Conservation (phyloP, 2,888 invertebrate genomes). For the Trachelus stipa region DNA sequence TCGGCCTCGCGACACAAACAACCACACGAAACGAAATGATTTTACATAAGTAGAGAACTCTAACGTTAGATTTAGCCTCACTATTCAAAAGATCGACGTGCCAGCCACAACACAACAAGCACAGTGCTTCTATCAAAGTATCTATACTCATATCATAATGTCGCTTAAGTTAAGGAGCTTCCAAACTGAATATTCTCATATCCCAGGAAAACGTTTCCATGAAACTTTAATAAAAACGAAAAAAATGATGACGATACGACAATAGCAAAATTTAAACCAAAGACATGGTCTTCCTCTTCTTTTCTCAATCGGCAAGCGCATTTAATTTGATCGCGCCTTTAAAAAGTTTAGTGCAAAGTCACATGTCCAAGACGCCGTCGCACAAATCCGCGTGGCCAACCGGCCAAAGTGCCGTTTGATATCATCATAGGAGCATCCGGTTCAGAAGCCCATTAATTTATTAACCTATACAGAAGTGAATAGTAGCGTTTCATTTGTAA, state of each 20-base stretch:
- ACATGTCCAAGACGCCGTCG: neutral
- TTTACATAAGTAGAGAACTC: slow-evolving; percentile 15
- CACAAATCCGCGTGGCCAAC: neutral
- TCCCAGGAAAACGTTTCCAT: neutral
- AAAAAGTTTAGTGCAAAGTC: neutral
- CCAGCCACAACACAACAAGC: slow-evolving; percentile 49
- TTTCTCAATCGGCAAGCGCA: neutral
- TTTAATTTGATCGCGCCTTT: neutral
- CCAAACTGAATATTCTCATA: slow-evolving; percentile 39
- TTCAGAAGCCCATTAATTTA: slow-evolving; percentile 60
- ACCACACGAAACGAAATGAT: slow-evolving; percentile 34
- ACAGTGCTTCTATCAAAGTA: slow-evolving; percentile 51
- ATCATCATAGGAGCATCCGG: slow-evolving; percentile 41
- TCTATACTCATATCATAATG: slow-evolving; percentile 39
- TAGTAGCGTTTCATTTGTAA: slow-evolving; percentile 25
- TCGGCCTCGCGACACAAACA: slow-evolving; percentile 34
- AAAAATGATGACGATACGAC: neutral
- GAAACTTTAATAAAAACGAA: neutral
- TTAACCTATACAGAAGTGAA: slow-evolving; percentile 58
- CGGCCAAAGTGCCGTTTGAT: neutral
- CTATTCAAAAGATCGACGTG: slow-evolving; percentile 42
- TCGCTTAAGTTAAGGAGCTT: slow-evolving; percentile 54
- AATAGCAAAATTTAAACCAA: neutral
- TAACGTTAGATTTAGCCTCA: slow-evolving; percentile 14
- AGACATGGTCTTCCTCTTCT: neutral